Conservation (phyloP, 2,113 vertebrate species). For the Chiloscyllium plagiosum region DNA sequence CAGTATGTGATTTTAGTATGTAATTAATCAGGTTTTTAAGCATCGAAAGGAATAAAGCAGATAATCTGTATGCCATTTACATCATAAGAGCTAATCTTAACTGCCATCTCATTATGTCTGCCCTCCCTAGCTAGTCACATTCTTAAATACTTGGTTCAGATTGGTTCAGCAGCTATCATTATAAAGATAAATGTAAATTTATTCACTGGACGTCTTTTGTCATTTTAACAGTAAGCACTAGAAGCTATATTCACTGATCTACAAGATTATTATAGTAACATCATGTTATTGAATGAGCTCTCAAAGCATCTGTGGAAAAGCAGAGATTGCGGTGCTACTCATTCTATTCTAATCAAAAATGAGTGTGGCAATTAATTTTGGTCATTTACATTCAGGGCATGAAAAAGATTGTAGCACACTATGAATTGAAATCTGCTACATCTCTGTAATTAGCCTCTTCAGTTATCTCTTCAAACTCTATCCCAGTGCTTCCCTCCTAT, state of each 20-base stretch:
- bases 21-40: not conserved
- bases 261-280: not conserved
- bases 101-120: not conserved
- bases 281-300: not conserved
- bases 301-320: not conserved
- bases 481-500: not conserved
- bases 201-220: not conserved
- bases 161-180: not conserved
- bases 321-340: too few species aligned
- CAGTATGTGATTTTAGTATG: not conserved
- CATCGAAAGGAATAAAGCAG: not conserved
- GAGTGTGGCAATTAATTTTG: not conserved
- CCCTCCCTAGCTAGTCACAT: not conserved
- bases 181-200: slow-evolving; percentile 1
- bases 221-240: not conserved
- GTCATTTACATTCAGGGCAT: not conserved
- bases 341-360: not conserved
- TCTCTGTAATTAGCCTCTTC: not conserved
- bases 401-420: not conserved
- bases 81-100: not conserved
- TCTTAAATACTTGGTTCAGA: not conserved
- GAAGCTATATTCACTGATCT: not conserved
- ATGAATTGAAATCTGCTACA: not conserved
- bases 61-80: not conserved
- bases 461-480: not conserved